Conservation (phyloP, 2,113 vertebrate genomes). For the Pheucticus melanocephalus region DNA sequence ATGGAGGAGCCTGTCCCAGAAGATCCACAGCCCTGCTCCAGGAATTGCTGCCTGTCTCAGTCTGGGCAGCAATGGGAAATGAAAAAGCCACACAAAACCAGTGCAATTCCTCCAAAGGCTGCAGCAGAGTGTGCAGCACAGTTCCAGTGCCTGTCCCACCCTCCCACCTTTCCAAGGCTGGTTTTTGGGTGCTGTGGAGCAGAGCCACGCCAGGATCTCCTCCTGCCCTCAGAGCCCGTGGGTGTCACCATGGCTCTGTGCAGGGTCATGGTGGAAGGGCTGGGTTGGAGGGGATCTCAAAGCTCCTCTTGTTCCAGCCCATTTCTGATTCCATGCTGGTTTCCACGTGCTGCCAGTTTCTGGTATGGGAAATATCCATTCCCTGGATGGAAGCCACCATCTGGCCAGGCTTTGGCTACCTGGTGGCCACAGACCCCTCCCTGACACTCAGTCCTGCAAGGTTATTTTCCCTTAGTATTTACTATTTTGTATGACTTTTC, state of each 20-base stretch:
- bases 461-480: not conserved
- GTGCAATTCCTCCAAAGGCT: fast-evolving
- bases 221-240: fast-evolving
- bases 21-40: not conserved
- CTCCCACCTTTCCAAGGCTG: fast-evolving
- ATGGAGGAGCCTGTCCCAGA: not conserved
- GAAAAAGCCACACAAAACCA: fast-evolving
- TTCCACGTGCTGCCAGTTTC: fast-evolving
- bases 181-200: not conserved
- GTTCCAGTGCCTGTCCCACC: fast-evolving
- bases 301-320: not conserved
- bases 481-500: not conserved
- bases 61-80: fast-evolving
- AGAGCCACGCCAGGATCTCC: fast-evolving
- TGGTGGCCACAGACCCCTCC: fast-evolving
- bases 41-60: not conserved
- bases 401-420: not conserved
- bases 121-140: fast-evolving
- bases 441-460: fast-evolving
- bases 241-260: fast-evolving
- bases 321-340: fast-evolving
- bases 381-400: fast-evolving
- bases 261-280: not conserved
- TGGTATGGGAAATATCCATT: not conserved
- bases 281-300: not conserved